phyloP scores from a whole-genome alignment of 2,113 vertebrate species.

The Microcebus ravelobensis region DNA sequence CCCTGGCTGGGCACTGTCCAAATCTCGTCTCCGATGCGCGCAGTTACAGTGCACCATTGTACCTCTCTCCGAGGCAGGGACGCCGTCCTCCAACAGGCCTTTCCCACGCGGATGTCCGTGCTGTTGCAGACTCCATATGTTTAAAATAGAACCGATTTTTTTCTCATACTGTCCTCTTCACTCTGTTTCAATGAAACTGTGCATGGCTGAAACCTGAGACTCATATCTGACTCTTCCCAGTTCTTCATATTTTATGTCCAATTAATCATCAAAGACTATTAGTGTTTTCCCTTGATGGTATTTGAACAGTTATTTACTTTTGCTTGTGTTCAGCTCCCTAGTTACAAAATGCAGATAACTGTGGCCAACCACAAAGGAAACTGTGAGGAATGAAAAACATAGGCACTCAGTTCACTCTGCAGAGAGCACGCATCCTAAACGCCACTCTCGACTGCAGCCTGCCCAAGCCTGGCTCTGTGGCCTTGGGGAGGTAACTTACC shows the following conservation, averaged over 20 bases:
- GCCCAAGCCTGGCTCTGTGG: neutral
- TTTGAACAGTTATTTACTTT: conserved; percentile 39
- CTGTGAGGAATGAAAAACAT: neutral
- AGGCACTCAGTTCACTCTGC: neutral
- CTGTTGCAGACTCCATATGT: neutral
- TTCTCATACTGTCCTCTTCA: neutral
- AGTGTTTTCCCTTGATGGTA: neutral
- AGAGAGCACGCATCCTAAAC: neutral
- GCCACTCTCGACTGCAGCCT: neutral
- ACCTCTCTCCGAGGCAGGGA: neutral
- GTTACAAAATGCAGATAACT: conserved; percentile 15
- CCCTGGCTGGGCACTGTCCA: neutral
- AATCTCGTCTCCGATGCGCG: neutral
- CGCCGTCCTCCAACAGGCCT: too few relatives aligned
- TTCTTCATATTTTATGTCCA: neutral
- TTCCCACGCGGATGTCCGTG: neutral
- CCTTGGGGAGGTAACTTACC: neutral
- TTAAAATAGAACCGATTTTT: neutral
- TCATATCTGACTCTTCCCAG: neutral
- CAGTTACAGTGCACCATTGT: neutral
- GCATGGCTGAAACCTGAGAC: neutral
- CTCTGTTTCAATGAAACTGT: neutral
- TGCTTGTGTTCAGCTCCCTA: neutral
- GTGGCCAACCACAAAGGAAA: conserved; percentile 20
- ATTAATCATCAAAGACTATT: neutral